Evolutionary conservation across 2,797 vertebrate genomes (phyloP), one percentile per base, ranked within the genome.

Genomic region (Sebastes diploproa): DNA sequence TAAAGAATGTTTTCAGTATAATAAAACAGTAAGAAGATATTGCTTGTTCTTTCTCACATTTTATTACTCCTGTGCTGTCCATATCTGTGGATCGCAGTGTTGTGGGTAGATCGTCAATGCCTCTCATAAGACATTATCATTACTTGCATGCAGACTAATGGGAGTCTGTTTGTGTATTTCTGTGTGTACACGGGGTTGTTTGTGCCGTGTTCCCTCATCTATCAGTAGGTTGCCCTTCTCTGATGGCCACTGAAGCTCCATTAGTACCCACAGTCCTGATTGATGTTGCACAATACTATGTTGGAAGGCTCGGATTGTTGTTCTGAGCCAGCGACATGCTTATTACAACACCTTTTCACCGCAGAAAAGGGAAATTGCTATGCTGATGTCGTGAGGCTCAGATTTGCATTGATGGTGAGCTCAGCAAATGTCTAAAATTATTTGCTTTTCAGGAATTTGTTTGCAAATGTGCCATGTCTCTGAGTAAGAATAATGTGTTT

Each of bases 241-340:
- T 87, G 87, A 94, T 92, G 92, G 91, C 88, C 87, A 86, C 81
- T 82, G 91, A 93, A 89, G 90, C 89, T 90, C 92, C 89, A 94
- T 94, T 94, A 94, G 91, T 75, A 88, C 78, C 88, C 84, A 72
- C 87, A 75, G 83, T 71, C 82, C 87, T 94, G 94, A 95, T 92
- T 92, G 88, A 95, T 94, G 93, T 83, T 76, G 86, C 88, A 67
- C 89, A 75, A 68, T 75, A 86, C 82, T 70, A 80, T 78, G 77
- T 85, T 71, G 65, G 88, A 94, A 91, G 86, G 89, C 85, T 69
- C 27, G 46, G 83, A 89, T 82, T 90, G 91, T 86, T 84, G 71
- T 80, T 89, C 66, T 72, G 84, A 82, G 78, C 62, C 72, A 61
- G 83, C 72, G 11, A 84, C 85, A 89, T 62, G 85, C 68, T 91